These are phyloP conservation scores for Musca vetustissima DNA, from an alignment of 1,140 invertebrate genomes.

Conservation along the genomic window DNA sequence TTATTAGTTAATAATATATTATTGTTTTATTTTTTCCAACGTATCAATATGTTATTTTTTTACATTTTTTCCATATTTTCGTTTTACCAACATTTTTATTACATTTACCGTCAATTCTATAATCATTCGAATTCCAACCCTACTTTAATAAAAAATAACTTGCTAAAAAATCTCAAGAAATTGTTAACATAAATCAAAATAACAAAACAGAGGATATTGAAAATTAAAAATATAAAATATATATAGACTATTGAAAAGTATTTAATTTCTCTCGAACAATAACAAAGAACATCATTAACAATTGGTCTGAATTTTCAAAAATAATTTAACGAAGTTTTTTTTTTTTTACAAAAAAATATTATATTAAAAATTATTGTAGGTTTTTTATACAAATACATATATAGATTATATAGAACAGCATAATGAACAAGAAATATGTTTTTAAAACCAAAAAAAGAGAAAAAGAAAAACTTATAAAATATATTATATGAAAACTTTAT, in stretches of 20 bases:
- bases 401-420: no score
- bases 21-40: background rate
- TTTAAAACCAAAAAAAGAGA: no score
- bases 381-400: no score
- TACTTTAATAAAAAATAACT: constrained; percentile 2
- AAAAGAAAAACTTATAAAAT: no score
- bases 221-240: no score
- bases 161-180: background rate
- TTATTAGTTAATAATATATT: background rate
- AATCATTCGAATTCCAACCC: background rate
- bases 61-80: background rate
- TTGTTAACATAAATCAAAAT: no score
- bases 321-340: constrained; percentile 15
- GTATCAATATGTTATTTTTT: background rate
- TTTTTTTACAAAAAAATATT: no score
- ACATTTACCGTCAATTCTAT: background rate
- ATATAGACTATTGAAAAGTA: background rate
- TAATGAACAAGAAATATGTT: no score
- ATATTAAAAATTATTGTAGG: background rate
- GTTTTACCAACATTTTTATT: no score
- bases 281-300: constrained; percentile 13
- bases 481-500: no score
- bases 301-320: constrained; percentile 21
- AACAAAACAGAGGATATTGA: no score
- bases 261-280: background rate